Conservation (phyloP, 1,140 invertebrate species). For the Forficula auricularia region DNA sequence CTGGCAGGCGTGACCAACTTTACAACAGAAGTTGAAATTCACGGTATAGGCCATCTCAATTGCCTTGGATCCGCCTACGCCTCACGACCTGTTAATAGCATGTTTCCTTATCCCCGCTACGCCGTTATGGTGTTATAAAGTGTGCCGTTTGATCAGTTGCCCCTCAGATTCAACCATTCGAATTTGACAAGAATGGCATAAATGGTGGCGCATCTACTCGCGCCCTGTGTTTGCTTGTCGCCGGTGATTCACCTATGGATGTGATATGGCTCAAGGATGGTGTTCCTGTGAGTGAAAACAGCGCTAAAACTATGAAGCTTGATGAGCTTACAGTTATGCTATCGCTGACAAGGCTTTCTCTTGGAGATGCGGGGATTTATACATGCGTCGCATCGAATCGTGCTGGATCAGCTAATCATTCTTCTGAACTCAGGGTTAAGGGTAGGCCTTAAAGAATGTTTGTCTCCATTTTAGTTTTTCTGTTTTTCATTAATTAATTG, state of each 20-base stretch:
- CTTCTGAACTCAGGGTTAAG: slow-evolving; percentile 35
- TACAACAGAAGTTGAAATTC: slow-evolving; percentile 34
- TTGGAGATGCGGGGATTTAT: slow-evolving; percentile 44
- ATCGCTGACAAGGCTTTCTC: slow-evolving; percentile 24
- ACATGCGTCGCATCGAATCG: slow-evolving; percentile 52
- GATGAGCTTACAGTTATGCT: slow-evolving; percentile 23
- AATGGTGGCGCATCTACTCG: slow-evolving; percentile 48
- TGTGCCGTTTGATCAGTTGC: slow-evolving; percentile 30
- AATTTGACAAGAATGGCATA: slow-evolving; percentile 37
- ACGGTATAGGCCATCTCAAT: slow-evolving; percentile 12
- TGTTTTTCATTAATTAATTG: slow-evolving; percentile 1
- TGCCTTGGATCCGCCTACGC: not conserved
- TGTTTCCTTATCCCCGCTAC: not conserved
- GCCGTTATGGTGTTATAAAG: not conserved
- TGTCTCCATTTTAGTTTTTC: slow-evolving; percentile 12
- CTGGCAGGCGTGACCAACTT: slow-evolving; percentile 43
- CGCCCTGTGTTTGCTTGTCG: slow-evolving; percentile 51
- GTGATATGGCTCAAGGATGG: slow-evolving; percentile 49
- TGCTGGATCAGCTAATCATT: slow-evolving; percentile 40
- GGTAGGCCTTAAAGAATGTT: slow-evolving; percentile 25
- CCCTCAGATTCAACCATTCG: slow-evolving; percentile 45
- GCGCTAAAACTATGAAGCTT: slow-evolving; percentile 16
- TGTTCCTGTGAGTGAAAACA: slow-evolving; percentile 22
- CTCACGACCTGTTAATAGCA: not conserved
- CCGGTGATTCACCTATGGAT: slow-evolving; percentile 51